Base-by-base conservation (phyloP, 2,888 invertebrate genomes). In the Dinocampus coccinellae region DNA sequence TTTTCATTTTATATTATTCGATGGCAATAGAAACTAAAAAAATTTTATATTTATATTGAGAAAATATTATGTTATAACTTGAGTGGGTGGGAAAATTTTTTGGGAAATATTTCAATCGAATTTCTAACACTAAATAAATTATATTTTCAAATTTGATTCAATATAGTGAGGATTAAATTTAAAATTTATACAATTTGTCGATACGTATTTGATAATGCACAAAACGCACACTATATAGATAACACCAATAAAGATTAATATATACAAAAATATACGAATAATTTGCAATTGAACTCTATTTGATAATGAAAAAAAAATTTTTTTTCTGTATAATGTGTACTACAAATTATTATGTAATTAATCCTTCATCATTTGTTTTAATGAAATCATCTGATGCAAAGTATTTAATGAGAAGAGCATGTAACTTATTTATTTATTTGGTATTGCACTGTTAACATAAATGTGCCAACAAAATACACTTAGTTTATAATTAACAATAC, bases 401-500 rank as follows among this genome's bases (percentile, higher is more conserved):
- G 24, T 29, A 29, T 47, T 20, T 29, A n/a, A 63, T 57, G 3
- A 55, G 16, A 34, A 7, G 22, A 57, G 52, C 60, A 66, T 70
- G 61, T 16, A 10, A 7, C 29, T 33, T 65, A 39, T 33, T 16
- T 33, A 34, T 24, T 13, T 55, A 4, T 22, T 24, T 55, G 22
- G 34, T 36, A 61, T 65, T 64, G 64, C 60, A 62, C 69, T 72
- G 76, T 77, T 72, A 77, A 78, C 75, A n/a, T 79, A 73, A 74
- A 74, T 73, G 75, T 76, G 75, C 75, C 64, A 79, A 68, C 71
- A 75, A 73, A 75, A 64, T 62, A 67, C 78, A 73, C 26, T 72
- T 72, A 68, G 7, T 78, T 65, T 79, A 79, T 78, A 76, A 78
- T 34, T 22, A 77, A 71, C 74, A 69, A 76, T 80, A 74, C 69